These are phyloP conservation scores for Setophaga petechia DNA, from an alignment of 2,113 vertebrate genomes.

Conservation along the genomic window DNA sequence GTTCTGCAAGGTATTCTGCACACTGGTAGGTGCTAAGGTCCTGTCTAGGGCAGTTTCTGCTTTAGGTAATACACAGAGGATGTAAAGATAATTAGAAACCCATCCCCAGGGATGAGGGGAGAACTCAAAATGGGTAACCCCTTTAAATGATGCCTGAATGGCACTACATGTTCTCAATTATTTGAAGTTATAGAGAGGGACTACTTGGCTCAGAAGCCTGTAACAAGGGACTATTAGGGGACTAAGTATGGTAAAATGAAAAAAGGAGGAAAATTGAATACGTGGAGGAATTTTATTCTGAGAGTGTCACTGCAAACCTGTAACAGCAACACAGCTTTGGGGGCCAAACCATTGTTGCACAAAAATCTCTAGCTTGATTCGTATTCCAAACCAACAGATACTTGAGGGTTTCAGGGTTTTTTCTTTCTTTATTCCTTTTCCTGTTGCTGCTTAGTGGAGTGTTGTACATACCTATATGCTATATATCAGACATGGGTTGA, in stretches of 20 bases:
- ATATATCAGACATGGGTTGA: not conserved
- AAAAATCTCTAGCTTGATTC: not conserved
- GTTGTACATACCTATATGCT: not conserved
- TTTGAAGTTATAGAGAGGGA: not conserved
- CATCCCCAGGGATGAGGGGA: not conserved
- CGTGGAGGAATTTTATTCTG: not conserved
- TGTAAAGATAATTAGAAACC: not conserved
- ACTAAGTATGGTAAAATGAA: not conserved
- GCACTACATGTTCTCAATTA: not conserved
- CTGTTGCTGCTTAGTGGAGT: not conserved
- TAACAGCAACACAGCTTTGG: not conserved
- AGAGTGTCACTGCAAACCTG: not conserved
- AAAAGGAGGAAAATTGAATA: not conserved
- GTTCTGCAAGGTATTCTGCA: not conserved
- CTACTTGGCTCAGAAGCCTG: not conserved
- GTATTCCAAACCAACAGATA: not conserved
- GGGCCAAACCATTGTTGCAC: not conserved
- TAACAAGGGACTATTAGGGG: not conserved
- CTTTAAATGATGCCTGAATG: not conserved
- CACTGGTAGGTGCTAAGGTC: not conserved
- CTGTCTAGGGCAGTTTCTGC: not conserved
- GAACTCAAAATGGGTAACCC: not conserved
- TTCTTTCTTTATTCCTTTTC: not conserved
- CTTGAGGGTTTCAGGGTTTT: not conserved
- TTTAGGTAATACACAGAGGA: not conserved